These are phyloP conservation scores for Pocillopora damicornis DNA, from an alignment of 64 coral and sea anemone genomes.

Conservation along the genomic window DNA sequence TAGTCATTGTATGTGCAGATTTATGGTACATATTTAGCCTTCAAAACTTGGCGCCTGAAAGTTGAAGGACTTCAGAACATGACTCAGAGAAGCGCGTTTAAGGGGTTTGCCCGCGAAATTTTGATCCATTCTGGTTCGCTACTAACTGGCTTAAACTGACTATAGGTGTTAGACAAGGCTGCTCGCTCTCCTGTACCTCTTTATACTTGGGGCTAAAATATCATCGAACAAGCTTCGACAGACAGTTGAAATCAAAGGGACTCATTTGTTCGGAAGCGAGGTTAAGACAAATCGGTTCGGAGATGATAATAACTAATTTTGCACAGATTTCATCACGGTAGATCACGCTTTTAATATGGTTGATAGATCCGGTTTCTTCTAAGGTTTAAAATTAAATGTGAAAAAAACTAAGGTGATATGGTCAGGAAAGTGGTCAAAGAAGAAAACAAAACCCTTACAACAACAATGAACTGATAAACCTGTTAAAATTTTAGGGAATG, in stretches of 20 bases:
- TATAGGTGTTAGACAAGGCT: background rate
- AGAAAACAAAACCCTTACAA: background rate
- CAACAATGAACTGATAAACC: background rate
- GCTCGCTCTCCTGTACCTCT: background rate
- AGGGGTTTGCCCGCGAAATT: too few species aligned
- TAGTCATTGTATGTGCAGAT: too few species aligned
- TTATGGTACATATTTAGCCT: too few species aligned
- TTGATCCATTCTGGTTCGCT: too few species aligned
- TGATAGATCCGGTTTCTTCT: background rate
- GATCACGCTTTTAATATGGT: background rate
- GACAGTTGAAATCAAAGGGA: background rate
- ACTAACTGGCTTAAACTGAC: background rate
- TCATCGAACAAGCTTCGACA: background rate
- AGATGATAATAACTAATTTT: background rate
- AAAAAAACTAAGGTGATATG: background rate
- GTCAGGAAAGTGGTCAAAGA: background rate
- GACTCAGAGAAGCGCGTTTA: too few species aligned
- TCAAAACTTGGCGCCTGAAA: too few species aligned
- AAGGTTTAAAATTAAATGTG: background rate
- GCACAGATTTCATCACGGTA: background rate
- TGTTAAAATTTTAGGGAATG: background rate
- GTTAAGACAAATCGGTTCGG: background rate
- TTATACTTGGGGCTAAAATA: background rate
- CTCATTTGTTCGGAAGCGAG: background rate
- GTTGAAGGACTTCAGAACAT: too few species aligned